Base-by-base conservation (phyloP, 2,113 vertebrate species). In the Nothobranchius kuhntae region DNA sequence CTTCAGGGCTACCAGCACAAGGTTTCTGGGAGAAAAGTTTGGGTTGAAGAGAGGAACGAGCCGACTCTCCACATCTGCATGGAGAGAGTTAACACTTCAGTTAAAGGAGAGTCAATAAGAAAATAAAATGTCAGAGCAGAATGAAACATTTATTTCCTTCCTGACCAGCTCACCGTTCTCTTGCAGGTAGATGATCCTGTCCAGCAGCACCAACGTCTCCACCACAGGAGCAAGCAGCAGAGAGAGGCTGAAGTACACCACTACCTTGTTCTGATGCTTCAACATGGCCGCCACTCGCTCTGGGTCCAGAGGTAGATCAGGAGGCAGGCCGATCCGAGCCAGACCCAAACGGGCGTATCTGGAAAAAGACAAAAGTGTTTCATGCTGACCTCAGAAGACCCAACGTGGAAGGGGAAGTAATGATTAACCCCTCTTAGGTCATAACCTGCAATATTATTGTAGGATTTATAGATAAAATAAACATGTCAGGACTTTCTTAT, bases 121-220 rank as follows among this genome's bases (percentile, higher is more conserved):
- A 11, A 38, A 4, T 0, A 13, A 42, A 30, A 26, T 7, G 12
- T 12, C 0, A 0, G 12, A 35, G 2, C 13, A 0, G 35, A 15
- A 21, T 10, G 9, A 7, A 35, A 58, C 44, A 53, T 46, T 60
- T 0, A 15, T 26, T 38, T 12, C 13, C 8, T 4, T 9, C 6
- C 15, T 13, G 2, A 17, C 0, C 2, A 13, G 21, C 87, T 83
- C 57, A 98, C 97, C 95, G 76, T 91, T 94, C 78, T 99, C 96
- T 73, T 96, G 93, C 56, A 99, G 90, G 88, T 93, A 98, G 21
- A 99, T 92, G 65, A 96, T 89, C 42, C 96, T 82, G 77, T 98
- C 97, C 2, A 98, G 89, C 56, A 99, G 93, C 74, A 99, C 91
- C 65, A 99, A 90, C 0, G 93, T 95, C 90, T 99, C 97, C 77